Evolutionary conservation across 2,888 invertebrate species (phyloP).

Genomic region (Augochlorella aurata): DNA sequence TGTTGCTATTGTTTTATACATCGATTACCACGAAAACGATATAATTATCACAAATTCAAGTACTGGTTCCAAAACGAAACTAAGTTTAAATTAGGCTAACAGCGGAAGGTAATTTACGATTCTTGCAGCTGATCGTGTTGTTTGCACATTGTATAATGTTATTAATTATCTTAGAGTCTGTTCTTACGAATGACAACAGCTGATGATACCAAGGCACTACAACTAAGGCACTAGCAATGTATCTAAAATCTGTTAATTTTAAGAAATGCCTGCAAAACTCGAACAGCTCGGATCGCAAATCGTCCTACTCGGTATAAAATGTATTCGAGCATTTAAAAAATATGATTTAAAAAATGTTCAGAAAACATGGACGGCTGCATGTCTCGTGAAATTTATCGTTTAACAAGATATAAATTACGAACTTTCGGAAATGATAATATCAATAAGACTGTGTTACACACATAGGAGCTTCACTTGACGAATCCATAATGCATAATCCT

Average conservation of each 20-base stretch:
- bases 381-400: constrained; percentile 23
- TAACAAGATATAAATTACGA: constrained; percentile 15
- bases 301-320: constrained; percentile 33
- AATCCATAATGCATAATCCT: neutral
- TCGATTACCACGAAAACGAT: neutral
- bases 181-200: neutral
- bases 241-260: constrained; percentile 19
- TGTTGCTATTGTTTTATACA: constrained; percentile 5
- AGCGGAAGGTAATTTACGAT: constrained; percentile 10
- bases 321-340: constrained; percentile 43
- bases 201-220: constrained; percentile 27
- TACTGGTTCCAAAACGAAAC: neutral
- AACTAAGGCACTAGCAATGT: constrained; percentile 58
- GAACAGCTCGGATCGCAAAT: constrained; percentile 18
- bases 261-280: constrained; percentile 23
- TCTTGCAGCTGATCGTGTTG: constrained; percentile 20
- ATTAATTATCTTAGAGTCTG: constrained; percentile 11
- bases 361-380: constrained; percentile 49
- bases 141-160: constrained; percentile 11
- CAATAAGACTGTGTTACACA: constrained; percentile 3
- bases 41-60: constrained; percentile 40
- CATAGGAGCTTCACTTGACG: neutral
- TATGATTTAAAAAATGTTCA: constrained; percentile 30
- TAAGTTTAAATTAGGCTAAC: neutral
- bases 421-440: constrained; percentile 4